A percentile compares a stretch with the other conserved stretches of the same genome.
Conservation (phyloP, 2,113 vertebrate genomes). For the Hippocampus abdominalis region DNA sequence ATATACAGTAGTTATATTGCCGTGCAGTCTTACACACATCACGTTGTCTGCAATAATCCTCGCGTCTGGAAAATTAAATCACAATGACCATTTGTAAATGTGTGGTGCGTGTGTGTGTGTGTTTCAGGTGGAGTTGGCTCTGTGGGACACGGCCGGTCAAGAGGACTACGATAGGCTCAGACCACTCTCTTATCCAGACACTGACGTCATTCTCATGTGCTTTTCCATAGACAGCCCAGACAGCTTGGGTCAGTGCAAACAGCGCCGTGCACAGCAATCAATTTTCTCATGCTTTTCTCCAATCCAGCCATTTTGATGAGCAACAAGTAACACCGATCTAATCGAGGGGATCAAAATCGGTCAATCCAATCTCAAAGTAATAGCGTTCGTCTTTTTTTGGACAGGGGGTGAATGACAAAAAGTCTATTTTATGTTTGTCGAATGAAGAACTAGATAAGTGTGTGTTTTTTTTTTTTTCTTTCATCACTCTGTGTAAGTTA, state of each 20-base stretch:
- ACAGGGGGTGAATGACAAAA: no score
- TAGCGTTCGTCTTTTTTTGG: no score
- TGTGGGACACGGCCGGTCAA: constrained; percentile 80
- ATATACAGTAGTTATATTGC: background rate
- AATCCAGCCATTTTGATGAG: constrained; percentile 8
- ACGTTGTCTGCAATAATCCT: background rate
- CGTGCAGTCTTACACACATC: background rate
- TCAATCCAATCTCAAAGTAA: no score
- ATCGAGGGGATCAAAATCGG: no score
- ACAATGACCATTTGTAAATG: background rate
- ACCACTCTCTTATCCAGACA: constrained; percentile 80
- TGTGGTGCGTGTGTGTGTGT: constrained; percentile 8
- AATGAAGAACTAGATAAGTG: no score
- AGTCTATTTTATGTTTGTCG: no score
- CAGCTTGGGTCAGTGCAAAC: constrained; percentile 83
- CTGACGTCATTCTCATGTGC: constrained; percentile 81
- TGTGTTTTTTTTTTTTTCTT: no score
- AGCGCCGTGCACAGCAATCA: background rate
- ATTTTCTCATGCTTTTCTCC: background rate
- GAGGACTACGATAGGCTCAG: constrained; percentile 80
- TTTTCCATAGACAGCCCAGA: constrained; percentile 81
- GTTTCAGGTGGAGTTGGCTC: constrained; percentile 75
- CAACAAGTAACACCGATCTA: background rate
- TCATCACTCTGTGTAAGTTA: no score
- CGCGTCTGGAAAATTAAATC: background rate